Evolutionary conservation across 2,113 vertebrate genomes (phyloP).

Genomic region (Cyprinus carpio): DNA sequence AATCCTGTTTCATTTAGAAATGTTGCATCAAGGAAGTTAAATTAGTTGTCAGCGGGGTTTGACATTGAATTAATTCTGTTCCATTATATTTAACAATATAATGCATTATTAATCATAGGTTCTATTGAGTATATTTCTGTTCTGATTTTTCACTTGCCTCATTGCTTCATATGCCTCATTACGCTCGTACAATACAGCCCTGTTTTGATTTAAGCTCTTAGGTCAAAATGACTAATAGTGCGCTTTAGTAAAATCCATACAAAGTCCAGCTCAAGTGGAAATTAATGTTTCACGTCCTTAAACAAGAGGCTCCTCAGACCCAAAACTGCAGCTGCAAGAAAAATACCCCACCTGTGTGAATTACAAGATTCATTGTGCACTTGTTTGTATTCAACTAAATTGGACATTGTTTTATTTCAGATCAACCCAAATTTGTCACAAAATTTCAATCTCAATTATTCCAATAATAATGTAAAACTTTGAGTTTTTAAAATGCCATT

Average conservation of each 20-base stretch:
- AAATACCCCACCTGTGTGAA: background rate
- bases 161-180: slow-evolving; percentile 26
- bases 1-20: background rate
- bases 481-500: no score
- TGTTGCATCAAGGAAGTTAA: background rate
- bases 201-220: slow-evolving; percentile 7
- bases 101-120: background rate
- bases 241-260: slow-evolving; percentile 2
- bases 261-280: slow-evolving; percentile 13
- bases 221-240: background rate
- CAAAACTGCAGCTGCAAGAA: background rate
- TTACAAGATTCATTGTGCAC: background rate
- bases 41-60: background rate
- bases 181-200: slow-evolving; percentile 6
- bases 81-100: background rate
- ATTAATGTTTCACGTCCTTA: background rate
- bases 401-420: background rate
- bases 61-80: background rate
- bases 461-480: no score
- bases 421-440: no score
- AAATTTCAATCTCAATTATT: no score
- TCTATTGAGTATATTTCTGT: background rate
- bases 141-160: background rate
- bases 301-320: background rate
- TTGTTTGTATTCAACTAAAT: background rate